Base-by-base conservation (phyloP, 2,797 vertebrate genomes). In the Sphenopsis melanotis region DNA sequence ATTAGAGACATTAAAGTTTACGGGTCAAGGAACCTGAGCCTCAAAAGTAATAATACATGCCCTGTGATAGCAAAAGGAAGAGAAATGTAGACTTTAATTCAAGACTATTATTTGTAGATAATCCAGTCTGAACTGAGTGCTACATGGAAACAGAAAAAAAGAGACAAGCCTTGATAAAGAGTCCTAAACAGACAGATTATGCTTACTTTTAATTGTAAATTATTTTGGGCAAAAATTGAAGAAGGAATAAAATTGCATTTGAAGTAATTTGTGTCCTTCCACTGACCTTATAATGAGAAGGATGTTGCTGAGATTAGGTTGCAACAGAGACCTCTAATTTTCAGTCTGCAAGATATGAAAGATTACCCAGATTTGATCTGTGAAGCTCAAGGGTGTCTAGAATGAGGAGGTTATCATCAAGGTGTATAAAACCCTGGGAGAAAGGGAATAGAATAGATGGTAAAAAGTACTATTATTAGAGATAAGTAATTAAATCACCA, bases 201-300 rank as follows among this genome's bases (percentile, higher is more conserved):
- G 9, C 44, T 69, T 74, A n/a, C 69, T 80, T 85, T 78, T 81
- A 4, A 59, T 47, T 90, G 75, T 32, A 80, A 53, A 66, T 70
- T 74, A 86, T 83, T 79, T 60, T 47, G 79, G 83, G 22, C 8
- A 85, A 24, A 85, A 80, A 65, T 30, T 81, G 72, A 87, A 59
- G 46, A 69, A 83, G 85, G 84, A 93, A 94, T 94, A 89, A 93
- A 66, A 86, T 49, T 50, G 11, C 11, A 60, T 87, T 94, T 76
- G 69, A 42, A 87, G 15, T 75, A 46, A 87, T 90, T 71, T 50
- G 4, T 89, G 77, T 47, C 24, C 39, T 94, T 93, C 57, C 52
- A 55, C 17, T 92, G 88, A 93, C 82, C 74, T 95, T 92, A 76
- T 70, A 92, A 84, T 55, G 84, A 86, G 42, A 71, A 93, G 68